Evolutionary conservation across 2,797 vertebrate genomes (phyloP).

Genomic region (Tachyglossus aculeatus): DNA sequence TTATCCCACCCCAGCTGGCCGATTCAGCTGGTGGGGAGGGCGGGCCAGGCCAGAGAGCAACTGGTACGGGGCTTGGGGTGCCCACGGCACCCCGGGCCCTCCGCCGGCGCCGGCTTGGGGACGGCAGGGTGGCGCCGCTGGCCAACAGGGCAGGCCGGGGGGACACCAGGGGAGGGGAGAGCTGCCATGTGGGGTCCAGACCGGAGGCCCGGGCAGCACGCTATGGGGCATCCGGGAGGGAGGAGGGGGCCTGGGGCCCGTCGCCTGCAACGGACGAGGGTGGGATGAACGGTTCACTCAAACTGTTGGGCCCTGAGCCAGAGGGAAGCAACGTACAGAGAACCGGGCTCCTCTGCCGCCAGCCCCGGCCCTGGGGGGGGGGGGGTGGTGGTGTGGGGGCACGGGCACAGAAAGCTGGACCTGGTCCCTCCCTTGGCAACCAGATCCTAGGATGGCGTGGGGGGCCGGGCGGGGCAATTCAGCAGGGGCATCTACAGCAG

Average conservation of each 20-base stretch:
- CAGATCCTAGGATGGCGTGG: neutral
- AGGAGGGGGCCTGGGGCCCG: neutral
- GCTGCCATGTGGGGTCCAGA: neutral
- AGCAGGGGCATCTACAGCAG: too few species aligned
- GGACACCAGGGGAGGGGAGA: neutral
- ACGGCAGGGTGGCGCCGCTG: neutral
- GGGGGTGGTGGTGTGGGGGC: neutral
- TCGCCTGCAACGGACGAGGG: conserved; percentile 42
- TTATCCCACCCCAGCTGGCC: too few species aligned
- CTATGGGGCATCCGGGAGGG: neutral
- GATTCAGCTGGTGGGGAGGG: too few species aligned
- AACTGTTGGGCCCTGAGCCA: neutral
- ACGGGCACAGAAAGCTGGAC: neutral
- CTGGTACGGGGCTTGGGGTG: too few species aligned
- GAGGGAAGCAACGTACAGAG: neutral
- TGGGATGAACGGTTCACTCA: too few species aligned
- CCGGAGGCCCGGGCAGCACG: neutral
- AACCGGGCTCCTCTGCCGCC: neutral
- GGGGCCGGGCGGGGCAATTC: rapidly evolving
- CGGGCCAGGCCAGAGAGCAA: too few species aligned
- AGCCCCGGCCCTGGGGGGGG: neutral
- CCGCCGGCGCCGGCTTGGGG: too few species aligned
- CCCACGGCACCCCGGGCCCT: too few species aligned
- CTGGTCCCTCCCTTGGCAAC: neutral
- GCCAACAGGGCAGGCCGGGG: neutral